Evolutionary conservation across 2,797 vertebrate species (phyloP).

Genomic region (Sebastes minor): DNA sequence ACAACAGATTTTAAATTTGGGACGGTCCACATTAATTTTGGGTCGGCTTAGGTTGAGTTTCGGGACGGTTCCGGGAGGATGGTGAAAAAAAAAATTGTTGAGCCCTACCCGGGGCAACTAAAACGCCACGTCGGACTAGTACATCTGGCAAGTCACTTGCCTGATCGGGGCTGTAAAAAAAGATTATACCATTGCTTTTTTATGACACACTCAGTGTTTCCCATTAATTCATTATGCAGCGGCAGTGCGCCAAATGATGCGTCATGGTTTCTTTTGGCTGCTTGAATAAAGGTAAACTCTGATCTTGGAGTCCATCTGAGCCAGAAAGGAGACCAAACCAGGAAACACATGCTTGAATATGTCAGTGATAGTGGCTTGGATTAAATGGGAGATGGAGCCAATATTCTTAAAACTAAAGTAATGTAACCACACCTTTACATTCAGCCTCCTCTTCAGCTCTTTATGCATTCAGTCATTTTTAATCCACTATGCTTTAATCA

Average conservation of each 20-base stretch:
- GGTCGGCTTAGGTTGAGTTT: too few species aligned
- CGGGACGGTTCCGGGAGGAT: too few species aligned
- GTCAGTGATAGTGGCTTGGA: too few species aligned
- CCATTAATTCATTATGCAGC: not conserved
- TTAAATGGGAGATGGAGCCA: too few species aligned
- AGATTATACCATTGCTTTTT: not conserved
- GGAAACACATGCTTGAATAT: not conserved
- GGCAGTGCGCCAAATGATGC: not conserved
- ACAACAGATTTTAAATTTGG: too few species aligned
- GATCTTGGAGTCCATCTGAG: too few species aligned
- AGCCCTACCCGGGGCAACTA: not conserved
- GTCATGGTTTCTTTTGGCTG: too few species aligned
- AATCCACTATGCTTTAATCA: slow-evolving; percentile 29
- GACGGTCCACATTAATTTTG: too few species aligned
- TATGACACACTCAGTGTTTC: not conserved
- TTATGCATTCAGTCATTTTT: not conserved
- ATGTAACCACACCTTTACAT: not conserved
- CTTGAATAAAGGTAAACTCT: too few species aligned
- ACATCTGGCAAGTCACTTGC: too few species aligned
- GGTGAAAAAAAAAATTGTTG: too few species aligned
- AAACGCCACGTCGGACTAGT: not conserved
- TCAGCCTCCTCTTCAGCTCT: not conserved
- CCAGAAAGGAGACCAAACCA: not conserved
- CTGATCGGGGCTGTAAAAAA: not conserved
- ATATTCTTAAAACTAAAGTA: not conserved